These are phyloP conservation scores for Ligdia adustata DNA, from an alignment of 2,888 invertebrate genomes.

Conservation along the genomic window DNA sequence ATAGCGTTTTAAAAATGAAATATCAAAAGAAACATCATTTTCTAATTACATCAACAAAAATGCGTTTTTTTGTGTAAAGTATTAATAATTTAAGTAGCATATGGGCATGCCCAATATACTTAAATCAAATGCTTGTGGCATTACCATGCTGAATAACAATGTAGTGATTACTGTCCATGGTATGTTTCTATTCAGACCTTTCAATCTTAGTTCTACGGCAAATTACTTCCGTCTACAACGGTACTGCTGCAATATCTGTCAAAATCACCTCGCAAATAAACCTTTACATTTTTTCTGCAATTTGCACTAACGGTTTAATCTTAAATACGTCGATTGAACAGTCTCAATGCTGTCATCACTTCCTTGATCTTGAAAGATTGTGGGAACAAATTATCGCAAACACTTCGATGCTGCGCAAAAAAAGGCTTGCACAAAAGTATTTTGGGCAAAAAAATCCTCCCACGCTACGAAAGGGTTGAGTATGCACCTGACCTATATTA, in stretches of 20 bases:
- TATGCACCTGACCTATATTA: conserved; percentile 83
- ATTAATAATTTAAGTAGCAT: too few species aligned
- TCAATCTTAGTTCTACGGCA: too few species aligned
- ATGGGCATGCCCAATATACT: too few species aligned
- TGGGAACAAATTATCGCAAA: conserved; percentile 84
- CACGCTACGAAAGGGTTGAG: conserved; percentile 81
- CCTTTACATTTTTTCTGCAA: conserved; percentile 47
- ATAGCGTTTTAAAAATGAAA: too few species aligned
- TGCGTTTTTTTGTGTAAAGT: too few species aligned
- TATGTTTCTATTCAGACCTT: too few species aligned
- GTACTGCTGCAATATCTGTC: background rate
- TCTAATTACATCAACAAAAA: too few species aligned
- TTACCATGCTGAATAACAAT: too few species aligned
- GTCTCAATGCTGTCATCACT: conserved; percentile 77
- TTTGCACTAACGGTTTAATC: conserved; percentile 39
- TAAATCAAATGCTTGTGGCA: too few species aligned
- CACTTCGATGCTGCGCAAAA: conserved; percentile 70
- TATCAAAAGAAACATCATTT: too few species aligned
- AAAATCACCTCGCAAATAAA: conserved; percentile 30
- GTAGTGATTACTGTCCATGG: too few species aligned
- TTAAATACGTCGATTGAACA: conserved; percentile 54
- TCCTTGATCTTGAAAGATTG: conserved; percentile 68
- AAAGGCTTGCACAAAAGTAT: conserved; percentile 68
- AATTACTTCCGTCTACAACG: conserved; percentile 1
- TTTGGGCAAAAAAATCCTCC: conserved; percentile 69